phyloP scores from a whole-genome alignment of 2,113 vertebrate genomes.

The Cavia porcellus region DNA sequence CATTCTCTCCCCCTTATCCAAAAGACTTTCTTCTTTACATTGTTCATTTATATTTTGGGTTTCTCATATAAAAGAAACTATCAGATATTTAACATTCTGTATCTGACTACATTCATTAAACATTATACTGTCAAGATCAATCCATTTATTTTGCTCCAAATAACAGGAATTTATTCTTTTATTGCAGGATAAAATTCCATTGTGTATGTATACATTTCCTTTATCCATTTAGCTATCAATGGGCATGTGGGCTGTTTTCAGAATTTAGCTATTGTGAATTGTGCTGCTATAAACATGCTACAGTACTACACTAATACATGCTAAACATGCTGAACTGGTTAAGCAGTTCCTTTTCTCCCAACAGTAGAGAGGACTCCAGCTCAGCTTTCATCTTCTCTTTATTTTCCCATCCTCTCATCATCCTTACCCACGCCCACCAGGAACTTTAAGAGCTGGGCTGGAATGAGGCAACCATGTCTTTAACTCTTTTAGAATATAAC shows the following conservation, averaged over 20 bases:
- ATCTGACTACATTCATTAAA: no score
- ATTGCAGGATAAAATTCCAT: not conserved
- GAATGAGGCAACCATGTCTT: not conserved
- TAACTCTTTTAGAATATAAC: not conserved
- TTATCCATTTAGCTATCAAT: not conserved
- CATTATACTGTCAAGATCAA: not conserved
- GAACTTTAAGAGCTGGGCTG: no score
- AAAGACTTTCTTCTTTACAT: not conserved
- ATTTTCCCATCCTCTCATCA: no score
- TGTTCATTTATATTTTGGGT: not conserved
- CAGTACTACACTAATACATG: no score
- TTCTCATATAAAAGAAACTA: not conserved
- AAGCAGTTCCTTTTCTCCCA: no score
- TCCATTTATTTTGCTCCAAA: not conserved
- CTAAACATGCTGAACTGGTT: no score
- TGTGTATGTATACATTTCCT: not conserved
- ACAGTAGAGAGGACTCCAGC: no score
- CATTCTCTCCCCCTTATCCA: not conserved
- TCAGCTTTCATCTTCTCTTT: no score
- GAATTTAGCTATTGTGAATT: not conserved
- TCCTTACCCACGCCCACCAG: no score
- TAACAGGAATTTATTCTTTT: not conserved
- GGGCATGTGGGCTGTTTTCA: not conserved
- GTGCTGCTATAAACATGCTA: not conserved
- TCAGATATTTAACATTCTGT: not conserved